Percentiles rank a stretch among this genome's conserved stretches.
These are phyloP conservation scores for Phrynosoma platyrhinos DNA, from an alignment of 2,113 vertebrate species.

Conservation along the genomic window DNA sequence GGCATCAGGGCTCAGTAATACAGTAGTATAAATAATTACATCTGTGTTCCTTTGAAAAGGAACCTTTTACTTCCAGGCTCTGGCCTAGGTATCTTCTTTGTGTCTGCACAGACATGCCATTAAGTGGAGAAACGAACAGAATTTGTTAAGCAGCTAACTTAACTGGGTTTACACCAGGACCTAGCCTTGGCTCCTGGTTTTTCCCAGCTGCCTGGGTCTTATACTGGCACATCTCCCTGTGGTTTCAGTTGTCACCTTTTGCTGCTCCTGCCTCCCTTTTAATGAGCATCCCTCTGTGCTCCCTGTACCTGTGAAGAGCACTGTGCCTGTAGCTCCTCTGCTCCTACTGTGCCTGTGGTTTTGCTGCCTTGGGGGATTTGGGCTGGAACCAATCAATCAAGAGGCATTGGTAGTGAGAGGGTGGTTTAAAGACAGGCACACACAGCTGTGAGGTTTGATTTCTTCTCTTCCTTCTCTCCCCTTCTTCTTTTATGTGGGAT, in stretches of 20 bases:
- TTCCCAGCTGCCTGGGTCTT: not conserved
- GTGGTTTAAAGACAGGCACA: not conserved
- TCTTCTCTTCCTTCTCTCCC: too few relatives aligned
- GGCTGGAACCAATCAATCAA: conserved; percentile 19
- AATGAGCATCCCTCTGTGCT: not conserved
- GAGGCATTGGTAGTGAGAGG: not conserved
- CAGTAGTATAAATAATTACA: not conserved
- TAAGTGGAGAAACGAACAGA: not conserved
- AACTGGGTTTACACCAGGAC: not conserved
- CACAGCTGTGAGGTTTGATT: not conserved
- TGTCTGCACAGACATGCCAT: not conserved
- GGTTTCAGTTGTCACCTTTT: conserved; percentile 17
- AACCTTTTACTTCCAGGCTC: not conserved
- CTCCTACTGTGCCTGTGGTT: conserved; percentile 1
- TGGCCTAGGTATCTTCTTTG: not conserved
- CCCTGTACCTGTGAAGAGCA: conserved; percentile 12
- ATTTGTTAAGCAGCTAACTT: not conserved
- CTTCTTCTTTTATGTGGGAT: too few relatives aligned
- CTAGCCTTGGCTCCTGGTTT: not conserved
- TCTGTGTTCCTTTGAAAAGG: not conserved
- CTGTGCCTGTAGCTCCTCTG: not conserved
- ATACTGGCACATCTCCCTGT: not conserved
- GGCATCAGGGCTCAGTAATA: not conserved
- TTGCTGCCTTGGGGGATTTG: conserved; percentile 15
- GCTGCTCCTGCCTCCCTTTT: conserved; percentile 6